Base-by-base conservation (phyloP, 2,888 invertebrate species). In the Drosophila prostipennis region DNA sequence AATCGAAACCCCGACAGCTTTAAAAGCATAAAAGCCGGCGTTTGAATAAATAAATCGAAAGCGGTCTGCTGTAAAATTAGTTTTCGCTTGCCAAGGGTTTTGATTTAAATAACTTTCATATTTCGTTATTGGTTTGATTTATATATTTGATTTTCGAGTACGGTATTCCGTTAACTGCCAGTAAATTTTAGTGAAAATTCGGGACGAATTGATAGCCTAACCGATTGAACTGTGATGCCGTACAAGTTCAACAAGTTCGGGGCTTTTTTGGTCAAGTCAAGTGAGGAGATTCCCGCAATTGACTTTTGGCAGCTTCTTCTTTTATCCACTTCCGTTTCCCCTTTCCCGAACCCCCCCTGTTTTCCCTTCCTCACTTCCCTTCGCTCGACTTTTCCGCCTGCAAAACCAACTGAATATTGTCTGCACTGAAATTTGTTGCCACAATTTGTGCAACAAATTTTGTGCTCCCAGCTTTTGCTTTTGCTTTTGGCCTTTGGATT, bases 361-460 rank as follows among this genome's bases (percentile, higher is more conserved):
- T 8, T 3, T 6, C 1, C 23, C 16, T 16, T 29, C 32, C 10
- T 32, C 46, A 46, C 29, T 46, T 46, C 46, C 46, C 46, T 46
- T 32, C 29, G 26, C 10, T 16, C 3, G 49, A 57, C 26, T 57
- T 57, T 39, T 52, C 39, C 52, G 34, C 26, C 26, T 26, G 26
- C 26, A 26, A 26, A 55, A 58, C 59, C 55, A 43, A 57, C 67
- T 68, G 61, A 68, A 68, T 60, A 72, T 72, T 72, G 72, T 68
- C 73, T 68, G 72, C 49, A 42, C 61, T 60, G 14, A 60, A 68
- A 68, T 68, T 68, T 80, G 65, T 77, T 87, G 80, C 80, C 83
- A 82, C 85, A 82, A 77, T 59, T 87, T 86, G 82, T 84, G 76
- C 85, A 72, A 61, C 78, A 87, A 85, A 85, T 82, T 85, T 79